A percentile compares a stretch with the other conserved stretches of the same genome.
These are phyloP conservation scores for Marronus borbonicus DNA, from an alignment of 2,888 invertebrate species.

Conservation along the genomic window DNA sequence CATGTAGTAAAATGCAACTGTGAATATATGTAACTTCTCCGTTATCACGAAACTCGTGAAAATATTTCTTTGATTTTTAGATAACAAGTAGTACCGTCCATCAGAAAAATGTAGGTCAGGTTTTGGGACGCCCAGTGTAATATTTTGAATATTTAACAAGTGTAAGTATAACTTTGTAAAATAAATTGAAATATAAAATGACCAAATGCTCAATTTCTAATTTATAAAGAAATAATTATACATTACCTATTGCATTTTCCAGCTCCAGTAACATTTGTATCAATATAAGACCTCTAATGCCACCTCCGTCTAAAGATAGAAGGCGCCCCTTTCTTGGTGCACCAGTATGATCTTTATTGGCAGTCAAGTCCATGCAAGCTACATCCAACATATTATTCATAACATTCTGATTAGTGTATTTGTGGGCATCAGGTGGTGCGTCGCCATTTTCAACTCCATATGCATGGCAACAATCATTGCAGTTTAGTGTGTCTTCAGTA, in stretches of 20 bases:
- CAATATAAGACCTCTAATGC: slow-evolving; percentile 84
- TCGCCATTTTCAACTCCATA: slow-evolving; percentile 84
- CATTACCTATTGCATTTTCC: slow-evolving; percentile 75
- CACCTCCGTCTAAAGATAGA: slow-evolving; percentile 96
- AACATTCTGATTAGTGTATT: slow-evolving; percentile 75
- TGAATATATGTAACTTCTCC: no score
- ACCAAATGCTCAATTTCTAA: not conserved
- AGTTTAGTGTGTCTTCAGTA: slow-evolving; percentile 72
- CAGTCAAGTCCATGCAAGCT: slow-evolving; percentile 73
- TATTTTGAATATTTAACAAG: no score
- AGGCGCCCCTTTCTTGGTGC: slow-evolving; percentile 71
- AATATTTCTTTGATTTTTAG: not conserved
- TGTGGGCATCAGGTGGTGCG: slow-evolving; percentile 78
- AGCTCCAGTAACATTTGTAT: slow-evolving; percentile 85
- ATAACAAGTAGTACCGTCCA: no score
- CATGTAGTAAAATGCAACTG: no score
- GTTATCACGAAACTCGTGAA: no score
- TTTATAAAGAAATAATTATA: not conserved
- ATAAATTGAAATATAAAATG: not conserved
- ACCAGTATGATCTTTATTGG: slow-evolving; percentile 59
- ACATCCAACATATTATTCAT: slow-evolving; percentile 83
- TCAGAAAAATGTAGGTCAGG: no score
- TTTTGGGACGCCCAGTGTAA: no score
- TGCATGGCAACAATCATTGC: slow-evolving; percentile 83
- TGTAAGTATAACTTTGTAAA: no score